Conservation (phyloP, 2,888 invertebrate genomes). For the Clistopyga incitator region DNA sequence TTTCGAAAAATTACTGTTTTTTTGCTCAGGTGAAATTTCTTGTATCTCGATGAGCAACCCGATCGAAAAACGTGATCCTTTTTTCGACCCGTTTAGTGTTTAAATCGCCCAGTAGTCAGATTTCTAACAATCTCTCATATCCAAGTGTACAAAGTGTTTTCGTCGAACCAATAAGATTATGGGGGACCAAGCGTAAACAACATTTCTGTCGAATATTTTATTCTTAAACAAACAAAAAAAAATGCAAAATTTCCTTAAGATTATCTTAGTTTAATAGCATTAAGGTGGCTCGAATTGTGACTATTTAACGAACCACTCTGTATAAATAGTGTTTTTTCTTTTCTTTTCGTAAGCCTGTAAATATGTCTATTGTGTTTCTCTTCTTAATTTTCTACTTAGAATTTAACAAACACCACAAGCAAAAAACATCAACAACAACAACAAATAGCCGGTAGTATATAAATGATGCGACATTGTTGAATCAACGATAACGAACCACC, state of each 20-base stretch:
- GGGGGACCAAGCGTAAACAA: conserved; percentile 75
- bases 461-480: conserved; percentile 67
- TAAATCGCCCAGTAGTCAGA: conserved; percentile 48
- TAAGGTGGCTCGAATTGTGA: conserved; percentile 65
- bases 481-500: conserved; percentile 64
- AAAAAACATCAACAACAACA: conserved; percentile 9
- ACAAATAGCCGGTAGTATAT: conserved; percentile 63
- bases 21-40: too few relatives aligned
- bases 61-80: too few relatives aligned
- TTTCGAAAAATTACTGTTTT: too few relatives aligned
- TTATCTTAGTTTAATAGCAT: conserved; percentile 63
- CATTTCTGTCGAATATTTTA: conserved; percentile 37
- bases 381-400: conserved; percentile 46
- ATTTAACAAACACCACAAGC: conserved; percentile 15
- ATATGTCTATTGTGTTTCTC: conserved; percentile 71
- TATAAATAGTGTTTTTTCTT: conserved; percentile 70
- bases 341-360: conserved; percentile 72
- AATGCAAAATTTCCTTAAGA: conserved; percentile 67
- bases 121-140: conserved; percentile 64
- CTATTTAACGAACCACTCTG: conserved; percentile 68
- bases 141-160: conserved; percentile 73
- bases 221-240: conserved; percentile 27
- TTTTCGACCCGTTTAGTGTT: neutral
- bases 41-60: too few relatives aligned
- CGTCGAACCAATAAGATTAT: conserved; percentile 52